Conservation (phyloP, 1,140 invertebrate genomes). For the Psix sp. region DNA sequence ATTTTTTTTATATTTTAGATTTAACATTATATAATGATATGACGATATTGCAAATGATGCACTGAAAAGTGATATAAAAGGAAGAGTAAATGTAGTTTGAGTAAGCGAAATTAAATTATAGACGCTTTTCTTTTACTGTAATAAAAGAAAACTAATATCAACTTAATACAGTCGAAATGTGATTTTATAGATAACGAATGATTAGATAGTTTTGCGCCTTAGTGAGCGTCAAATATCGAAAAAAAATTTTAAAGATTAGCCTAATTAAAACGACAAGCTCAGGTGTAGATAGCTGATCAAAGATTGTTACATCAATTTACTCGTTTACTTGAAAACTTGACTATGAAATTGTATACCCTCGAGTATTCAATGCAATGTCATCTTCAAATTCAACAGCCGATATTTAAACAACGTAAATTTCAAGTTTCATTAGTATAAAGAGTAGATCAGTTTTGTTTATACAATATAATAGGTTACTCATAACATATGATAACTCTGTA, state of each 20-base stretch:
- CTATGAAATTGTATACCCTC: slow-evolving; percentile 7
- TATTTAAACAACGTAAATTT: slow-evolving; percentile 6
- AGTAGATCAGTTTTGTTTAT: slow-evolving; percentile 27
- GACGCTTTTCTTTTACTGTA: too few relatives aligned
- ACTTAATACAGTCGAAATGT: slow-evolving; percentile 12
- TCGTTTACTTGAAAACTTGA: slow-evolving; percentile 1
- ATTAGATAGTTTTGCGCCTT: slow-evolving; percentile 20
- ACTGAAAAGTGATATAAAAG: too few relatives aligned
- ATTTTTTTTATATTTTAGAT: too few relatives aligned
- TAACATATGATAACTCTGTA: slow-evolving; percentile 12
- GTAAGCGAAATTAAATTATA: too few relatives aligned
- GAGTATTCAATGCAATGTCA: slow-evolving; percentile 11
- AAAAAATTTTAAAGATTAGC: slow-evolving; percentile 24
- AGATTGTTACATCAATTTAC: slow-evolving; percentile 30
- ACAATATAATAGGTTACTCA: slow-evolving; percentile 10
- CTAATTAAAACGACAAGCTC: slow-evolving; percentile 38
- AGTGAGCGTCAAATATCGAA: slow-evolving; percentile 18
- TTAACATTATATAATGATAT: too few relatives aligned
- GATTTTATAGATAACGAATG: slow-evolving; percentile 33
- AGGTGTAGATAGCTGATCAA: slow-evolving; percentile 33
- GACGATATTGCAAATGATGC: too few relatives aligned
- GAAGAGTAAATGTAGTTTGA: too few relatives aligned
- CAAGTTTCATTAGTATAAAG: slow-evolving; percentile 18
- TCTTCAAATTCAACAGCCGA: slow-evolving; percentile 5
- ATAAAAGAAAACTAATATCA: too few relatives aligned